Conservation (phyloP, 2,888 invertebrate species). For the Crematogaster levior region DNA sequence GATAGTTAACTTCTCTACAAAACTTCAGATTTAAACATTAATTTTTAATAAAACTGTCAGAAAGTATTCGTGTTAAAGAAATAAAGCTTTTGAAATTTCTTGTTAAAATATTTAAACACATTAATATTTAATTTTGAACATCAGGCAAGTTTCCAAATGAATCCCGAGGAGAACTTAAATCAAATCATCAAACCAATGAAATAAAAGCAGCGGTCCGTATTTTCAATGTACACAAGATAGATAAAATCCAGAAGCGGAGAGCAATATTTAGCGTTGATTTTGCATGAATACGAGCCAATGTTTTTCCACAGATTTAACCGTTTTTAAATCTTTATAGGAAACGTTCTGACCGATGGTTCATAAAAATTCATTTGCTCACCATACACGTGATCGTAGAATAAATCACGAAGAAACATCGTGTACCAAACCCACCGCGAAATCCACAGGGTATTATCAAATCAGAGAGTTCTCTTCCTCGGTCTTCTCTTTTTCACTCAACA, state of each 20-base stretch:
- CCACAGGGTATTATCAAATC: slow-evolving; percentile 74
- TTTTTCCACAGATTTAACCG: background rate
- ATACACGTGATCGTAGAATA: slow-evolving; percentile 59
- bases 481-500: slow-evolving; percentile 73
- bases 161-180: slow-evolving; percentile 5
- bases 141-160: background rate
- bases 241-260: slow-evolving; percentile 14
- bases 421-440: slow-evolving; percentile 69
- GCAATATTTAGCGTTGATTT: slow-evolving; percentile 50
- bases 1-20: slow-evolving; percentile 35
- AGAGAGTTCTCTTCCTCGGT: slow-evolving; percentile 70
- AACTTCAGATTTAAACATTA: slow-evolving; percentile 46
- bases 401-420: slow-evolving; percentile 63
- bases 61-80: slow-evolving; percentile 14
- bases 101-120: slow-evolving; percentile 33
- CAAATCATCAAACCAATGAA: slow-evolving; percentile 5
- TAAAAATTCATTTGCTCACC: slow-evolving; percentile 64
- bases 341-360: slow-evolving; percentile 32
- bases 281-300: slow-evolving; percentile 11
- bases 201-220: slow-evolving; percentile 20
- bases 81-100: slow-evolving; percentile 31
- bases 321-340: slow-evolving; percentile 47
- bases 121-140: slow-evolving; percentile 34
- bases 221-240: slow-evolving; percentile 33
- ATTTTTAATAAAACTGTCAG: slow-evolving; percentile 44